phyloP scores from a whole-genome alignment of 2,888 invertebrate species.

The Rhaphigaster nebulosa region DNA sequence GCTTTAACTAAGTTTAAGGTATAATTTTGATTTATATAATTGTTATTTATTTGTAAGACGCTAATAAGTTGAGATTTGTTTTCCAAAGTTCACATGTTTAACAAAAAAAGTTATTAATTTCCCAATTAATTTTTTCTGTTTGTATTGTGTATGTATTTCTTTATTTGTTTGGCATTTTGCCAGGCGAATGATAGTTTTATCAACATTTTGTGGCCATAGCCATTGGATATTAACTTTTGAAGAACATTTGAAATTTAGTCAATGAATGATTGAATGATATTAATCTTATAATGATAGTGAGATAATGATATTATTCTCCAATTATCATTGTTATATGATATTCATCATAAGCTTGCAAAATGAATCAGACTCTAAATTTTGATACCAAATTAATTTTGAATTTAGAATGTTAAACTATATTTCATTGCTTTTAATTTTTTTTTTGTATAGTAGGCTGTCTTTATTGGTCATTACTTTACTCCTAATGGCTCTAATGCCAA shows the following conservation, averaged over 20 bases:
- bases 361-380: too few species aligned
- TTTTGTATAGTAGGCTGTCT: background rate
- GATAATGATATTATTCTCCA: background rate
- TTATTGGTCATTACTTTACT: background rate
- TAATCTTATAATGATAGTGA: too few species aligned
- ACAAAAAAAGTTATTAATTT: background rate
- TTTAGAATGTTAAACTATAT: too few species aligned
- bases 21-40: background rate
- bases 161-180: background rate
- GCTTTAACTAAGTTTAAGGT: conserved; percentile 51
- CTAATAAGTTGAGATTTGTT: background rate
- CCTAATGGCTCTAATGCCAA: too few species aligned
- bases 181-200: background rate
- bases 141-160: background rate
- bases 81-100: background rate
- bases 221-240: background rate
- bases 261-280: too few species aligned
- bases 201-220: background rate
- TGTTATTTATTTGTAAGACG: background rate
- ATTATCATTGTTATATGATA: background rate
- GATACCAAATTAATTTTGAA: too few species aligned
- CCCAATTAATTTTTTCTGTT: background rate
- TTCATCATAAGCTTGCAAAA: background rate
- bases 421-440: too few species aligned
- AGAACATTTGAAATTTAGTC: background rate